Percentiles rank a stretch among this genome's conserved stretches.
These are phyloP conservation scores for Drosophila mimetica DNA, from an alignment of 2,888 invertebrate genomes.

Conservation along the genomic window DNA sequence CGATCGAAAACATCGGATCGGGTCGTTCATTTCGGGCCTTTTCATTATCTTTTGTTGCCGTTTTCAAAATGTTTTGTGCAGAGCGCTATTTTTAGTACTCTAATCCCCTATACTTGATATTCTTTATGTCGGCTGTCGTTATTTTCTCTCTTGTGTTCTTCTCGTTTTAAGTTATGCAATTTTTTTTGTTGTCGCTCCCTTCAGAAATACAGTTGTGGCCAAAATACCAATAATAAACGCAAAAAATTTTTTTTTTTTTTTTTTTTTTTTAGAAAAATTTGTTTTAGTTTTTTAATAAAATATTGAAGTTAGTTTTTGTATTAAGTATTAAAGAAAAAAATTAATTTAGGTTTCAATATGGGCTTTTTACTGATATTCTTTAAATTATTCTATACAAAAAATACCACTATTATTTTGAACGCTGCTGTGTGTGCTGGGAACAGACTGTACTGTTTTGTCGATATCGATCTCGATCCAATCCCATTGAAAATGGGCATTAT, in stretches of 20 bases:
- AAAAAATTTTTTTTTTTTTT: not conserved
- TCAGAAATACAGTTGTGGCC: not conserved
- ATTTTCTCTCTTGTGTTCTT: slow-evolving; percentile 8
- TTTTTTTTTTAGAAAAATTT: not conserved
- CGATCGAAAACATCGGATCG: slow-evolving; percentile 22
- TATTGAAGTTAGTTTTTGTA: too few relatives aligned
- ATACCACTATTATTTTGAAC: not conserved
- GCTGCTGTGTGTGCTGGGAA: slow-evolving; percentile 4
- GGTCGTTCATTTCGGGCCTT: slow-evolving; percentile 23
- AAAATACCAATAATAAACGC: not conserved
- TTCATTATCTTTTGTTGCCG: slow-evolving; percentile 40
- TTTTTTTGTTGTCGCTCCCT: slow-evolving; percentile 15
- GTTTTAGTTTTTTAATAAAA: too few relatives aligned
- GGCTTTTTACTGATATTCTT: not conserved
- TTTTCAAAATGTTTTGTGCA: slow-evolving; percentile 43
- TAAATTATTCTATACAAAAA: not conserved
- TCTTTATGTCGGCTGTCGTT: slow-evolving; percentile 46
- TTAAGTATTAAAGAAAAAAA: too few relatives aligned
- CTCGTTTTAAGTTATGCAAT: slow-evolving; percentile 53
- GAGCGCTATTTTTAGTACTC: slow-evolving; percentile 53
- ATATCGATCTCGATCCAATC: slow-evolving; percentile 5
- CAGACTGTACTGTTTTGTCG: slow-evolving; percentile 34
- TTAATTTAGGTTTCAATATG: too few relatives aligned
- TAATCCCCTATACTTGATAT: slow-evolving; percentile 56
- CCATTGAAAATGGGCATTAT: slow-evolving; percentile 22